phyloP scores from a whole-genome alignment of 2,888 invertebrate species.

The Oxystoma pomonae region DNA sequence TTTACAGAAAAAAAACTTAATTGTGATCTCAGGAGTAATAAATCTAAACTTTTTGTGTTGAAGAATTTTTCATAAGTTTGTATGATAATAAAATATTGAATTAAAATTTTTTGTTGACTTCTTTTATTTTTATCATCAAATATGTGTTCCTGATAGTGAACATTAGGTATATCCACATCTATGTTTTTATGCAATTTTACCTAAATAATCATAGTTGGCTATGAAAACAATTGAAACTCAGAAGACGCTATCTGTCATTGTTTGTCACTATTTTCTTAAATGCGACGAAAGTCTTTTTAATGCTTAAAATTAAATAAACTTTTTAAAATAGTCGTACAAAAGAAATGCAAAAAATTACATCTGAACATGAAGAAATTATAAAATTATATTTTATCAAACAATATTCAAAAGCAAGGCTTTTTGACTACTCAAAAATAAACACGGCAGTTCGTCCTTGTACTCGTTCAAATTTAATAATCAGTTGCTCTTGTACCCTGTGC shows the following conservation, averaged over 20 bases:
- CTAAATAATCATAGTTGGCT: background rate
- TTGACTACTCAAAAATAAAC: background rate
- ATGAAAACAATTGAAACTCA: background rate
- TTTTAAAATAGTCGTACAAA: background rate
- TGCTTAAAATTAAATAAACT: background rate
- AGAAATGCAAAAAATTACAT: background rate
- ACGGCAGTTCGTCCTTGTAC: background rate
- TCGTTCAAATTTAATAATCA: background rate
- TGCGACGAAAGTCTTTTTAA: background rate
- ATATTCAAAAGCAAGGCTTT: background rate
- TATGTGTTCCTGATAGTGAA: background rate
- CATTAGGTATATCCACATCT: background rate
- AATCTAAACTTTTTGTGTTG: background rate
- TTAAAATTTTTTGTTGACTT: background rate
- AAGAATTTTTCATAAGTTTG: background rate
- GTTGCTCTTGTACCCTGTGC: background rate
- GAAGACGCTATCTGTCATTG: background rate
- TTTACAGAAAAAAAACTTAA: no score
- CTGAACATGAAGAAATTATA: background rate
- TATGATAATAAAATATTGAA: background rate
- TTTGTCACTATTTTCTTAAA: background rate
- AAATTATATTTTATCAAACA: background rate
- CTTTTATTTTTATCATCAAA: background rate
- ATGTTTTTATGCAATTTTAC: background rate
- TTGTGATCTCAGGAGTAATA: no score